Evolutionary conservation across 2,888 invertebrate genomes (phyloP).

Genomic region (Scaptomyza tumidula): DNA sequence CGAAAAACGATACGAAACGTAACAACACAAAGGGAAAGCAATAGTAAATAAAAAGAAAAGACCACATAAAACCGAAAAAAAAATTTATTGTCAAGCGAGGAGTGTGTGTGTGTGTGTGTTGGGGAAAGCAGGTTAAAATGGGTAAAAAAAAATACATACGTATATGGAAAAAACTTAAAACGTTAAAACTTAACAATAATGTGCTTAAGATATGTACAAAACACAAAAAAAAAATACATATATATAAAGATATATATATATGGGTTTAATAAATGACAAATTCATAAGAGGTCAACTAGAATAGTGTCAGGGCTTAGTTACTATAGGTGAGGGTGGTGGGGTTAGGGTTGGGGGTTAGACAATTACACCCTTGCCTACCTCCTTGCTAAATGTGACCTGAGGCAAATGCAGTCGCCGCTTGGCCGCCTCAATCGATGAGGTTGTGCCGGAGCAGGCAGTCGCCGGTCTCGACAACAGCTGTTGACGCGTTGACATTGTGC

Average conservation of each 20-base stretch:
- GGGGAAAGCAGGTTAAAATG: slow-evolving; percentile 21
- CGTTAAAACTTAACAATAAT: slow-evolving; percentile 63
- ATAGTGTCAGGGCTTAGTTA: not conserved
- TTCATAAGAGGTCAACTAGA: slow-evolving; percentile 36
- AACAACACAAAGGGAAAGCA: slow-evolving; percentile 6
- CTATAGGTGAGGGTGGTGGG: not conserved
- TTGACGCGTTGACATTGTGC: slow-evolving; percentile 38
- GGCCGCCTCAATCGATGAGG: slow-evolving; percentile 87
- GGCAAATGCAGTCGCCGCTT: slow-evolving; percentile 89
- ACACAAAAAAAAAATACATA: slow-evolving; percentile 20
- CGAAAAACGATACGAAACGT: not conserved
- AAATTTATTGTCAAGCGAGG: slow-evolving; percentile 76
- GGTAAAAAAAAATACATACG: slow-evolving; percentile 36
- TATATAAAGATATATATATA: not conserved
- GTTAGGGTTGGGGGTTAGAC: slow-evolving; percentile 85
- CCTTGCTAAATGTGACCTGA: slow-evolving; percentile 94
- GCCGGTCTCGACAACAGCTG: slow-evolving; percentile 85
- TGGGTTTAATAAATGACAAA: slow-evolving; percentile 26
- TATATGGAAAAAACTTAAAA: slow-evolving; percentile 41
- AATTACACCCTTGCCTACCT: slow-evolving; percentile 95
- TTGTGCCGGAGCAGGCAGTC: slow-evolving; percentile 88
- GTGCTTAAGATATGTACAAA: slow-evolving; percentile 60
- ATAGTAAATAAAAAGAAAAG: slow-evolving; percentile 14
- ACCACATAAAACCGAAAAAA: slow-evolving; percentile 59
- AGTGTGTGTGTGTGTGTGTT: not conserved